Evolutionary conservation across 2,113 vertebrate species (phyloP).

Genomic region (Chauna torquata): DNA sequence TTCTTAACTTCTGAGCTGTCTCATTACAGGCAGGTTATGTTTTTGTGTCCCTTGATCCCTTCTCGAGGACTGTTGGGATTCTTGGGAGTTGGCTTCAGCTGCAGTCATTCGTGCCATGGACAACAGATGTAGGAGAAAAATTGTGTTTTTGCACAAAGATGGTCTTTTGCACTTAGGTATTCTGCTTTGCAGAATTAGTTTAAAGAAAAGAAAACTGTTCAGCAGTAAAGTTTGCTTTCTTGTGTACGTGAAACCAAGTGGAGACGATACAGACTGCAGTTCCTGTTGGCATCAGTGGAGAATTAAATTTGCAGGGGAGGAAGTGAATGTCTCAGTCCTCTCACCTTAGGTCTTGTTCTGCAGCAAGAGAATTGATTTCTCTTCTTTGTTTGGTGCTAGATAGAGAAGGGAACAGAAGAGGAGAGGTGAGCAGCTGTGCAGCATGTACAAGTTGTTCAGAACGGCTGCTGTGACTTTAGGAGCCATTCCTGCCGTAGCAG

Average conservation of each 20-base stretch:
- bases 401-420: neutral
- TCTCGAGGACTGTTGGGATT: fast-evolving
- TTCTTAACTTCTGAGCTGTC: neutral
- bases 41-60: neutral
- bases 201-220: neutral
- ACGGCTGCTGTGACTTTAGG: neutral
- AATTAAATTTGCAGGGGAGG: neutral
- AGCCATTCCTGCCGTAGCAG: neutral
- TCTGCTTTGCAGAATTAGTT: neutral
- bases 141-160: neutral
- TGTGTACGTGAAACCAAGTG: neutral
- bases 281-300: neutral
- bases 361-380: neutral
- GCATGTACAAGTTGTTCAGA: neutral
- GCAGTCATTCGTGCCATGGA: neutral
- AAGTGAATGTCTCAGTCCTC: neutral
- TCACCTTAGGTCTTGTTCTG: neutral
- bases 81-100: neutral
- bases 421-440: neutral
- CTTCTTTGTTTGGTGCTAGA: neutral
- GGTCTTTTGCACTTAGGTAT: neutral
- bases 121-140: neutral
- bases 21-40: fast-evolving
- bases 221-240: neutral
- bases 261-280: neutral